phyloP scores from a whole-genome alignment of 1,140 invertebrate species.

The Hesperophylax magnus region DNA sequence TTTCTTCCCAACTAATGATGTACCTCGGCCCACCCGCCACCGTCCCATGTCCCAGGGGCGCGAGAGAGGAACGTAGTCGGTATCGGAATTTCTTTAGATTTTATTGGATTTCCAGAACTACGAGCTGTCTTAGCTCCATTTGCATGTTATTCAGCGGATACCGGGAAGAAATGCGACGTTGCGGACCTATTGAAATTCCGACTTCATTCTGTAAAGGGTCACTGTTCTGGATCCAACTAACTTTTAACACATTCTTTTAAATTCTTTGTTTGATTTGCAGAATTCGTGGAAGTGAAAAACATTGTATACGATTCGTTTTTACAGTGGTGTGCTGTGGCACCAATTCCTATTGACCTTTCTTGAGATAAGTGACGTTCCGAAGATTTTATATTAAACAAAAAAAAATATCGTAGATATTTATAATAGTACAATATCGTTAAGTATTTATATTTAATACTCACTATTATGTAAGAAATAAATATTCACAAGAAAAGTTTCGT shows the following conservation, averaged over 20 bases:
- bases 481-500: no score
- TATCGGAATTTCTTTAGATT: conserved; percentile 55
- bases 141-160: conserved; percentile 46
- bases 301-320: no score
- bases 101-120: conserved; percentile 52
- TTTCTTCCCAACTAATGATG: not conserved
- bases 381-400: no score
- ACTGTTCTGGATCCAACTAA: not conserved
- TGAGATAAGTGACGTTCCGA: no score
- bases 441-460: no score
- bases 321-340: no score
- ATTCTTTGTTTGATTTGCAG: not conserved
- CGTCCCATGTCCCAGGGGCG: not conserved
- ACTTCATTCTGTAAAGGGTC: conserved; percentile 1
- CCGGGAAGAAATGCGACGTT: conserved; percentile 20
- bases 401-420: no score
- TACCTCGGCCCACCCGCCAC: no score
- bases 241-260: conserved; percentile 2
- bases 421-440: no score
- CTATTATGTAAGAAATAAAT: no score
- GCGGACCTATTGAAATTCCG: conserved; percentile 39
- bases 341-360: no score
- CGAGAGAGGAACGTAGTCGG: conserved; percentile 13
- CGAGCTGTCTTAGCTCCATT: conserved; percentile 35
- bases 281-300: no score